Conservation (phyloP, 1,140 invertebrate species). For the Samia ricini region DNA sequence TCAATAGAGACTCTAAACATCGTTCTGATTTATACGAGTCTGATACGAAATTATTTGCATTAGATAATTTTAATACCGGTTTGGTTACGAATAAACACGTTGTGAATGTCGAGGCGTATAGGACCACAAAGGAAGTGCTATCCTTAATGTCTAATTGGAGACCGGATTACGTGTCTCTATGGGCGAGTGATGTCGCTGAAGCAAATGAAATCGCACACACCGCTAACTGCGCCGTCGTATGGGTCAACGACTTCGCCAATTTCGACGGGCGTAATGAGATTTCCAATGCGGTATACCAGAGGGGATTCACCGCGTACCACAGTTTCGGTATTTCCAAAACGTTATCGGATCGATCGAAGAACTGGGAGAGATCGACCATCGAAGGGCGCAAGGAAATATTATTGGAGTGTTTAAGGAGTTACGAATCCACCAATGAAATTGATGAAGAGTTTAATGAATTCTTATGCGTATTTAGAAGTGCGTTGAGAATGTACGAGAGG, state of each 20-base stretch:
- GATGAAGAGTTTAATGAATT: neutral
- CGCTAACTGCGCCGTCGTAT: constrained; percentile 24
- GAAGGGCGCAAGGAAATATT: neutral
- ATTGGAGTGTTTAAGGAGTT: neutral
- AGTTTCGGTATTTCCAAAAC: neutral
- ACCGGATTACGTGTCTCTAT: constrained; percentile 31
- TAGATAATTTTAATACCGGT: constrained; percentile 23
- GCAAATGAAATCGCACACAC: constrained; percentile 32
- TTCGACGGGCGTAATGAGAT: constrained; percentile 27
- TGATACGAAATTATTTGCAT: constrained; percentile 30
- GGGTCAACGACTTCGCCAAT: constrained; percentile 35
- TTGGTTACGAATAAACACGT: neutral
- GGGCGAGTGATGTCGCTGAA: constrained; percentile 32
- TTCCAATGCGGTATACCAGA: neutral
- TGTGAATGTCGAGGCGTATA: constrained; percentile 32
- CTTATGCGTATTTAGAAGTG: neutral
- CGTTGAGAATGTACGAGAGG: neutral
- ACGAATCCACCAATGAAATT: neutral
- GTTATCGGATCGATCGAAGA: neutral
- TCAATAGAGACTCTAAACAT: neutral
- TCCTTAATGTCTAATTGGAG: constrained; percentile 15
- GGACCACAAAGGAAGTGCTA: constrained; percentile 44
- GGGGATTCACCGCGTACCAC: neutral
- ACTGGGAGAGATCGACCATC: neutral
- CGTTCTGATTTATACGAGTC: constrained; percentile 7